Evolutionary conservation across 2,113 vertebrate genomes (phyloP).

Genomic region (Gymnarchus niloticus): DNA sequence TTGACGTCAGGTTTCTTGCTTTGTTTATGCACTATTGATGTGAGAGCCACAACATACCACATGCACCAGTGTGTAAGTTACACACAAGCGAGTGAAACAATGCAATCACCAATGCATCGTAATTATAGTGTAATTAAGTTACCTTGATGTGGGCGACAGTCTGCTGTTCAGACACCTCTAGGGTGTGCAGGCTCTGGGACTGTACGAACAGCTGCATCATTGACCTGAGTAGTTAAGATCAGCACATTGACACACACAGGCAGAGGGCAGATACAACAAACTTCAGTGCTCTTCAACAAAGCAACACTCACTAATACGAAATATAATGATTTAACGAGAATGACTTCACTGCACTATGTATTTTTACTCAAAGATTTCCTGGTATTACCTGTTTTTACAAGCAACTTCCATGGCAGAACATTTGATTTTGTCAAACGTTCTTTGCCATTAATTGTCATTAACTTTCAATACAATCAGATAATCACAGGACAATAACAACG

Average conservation of each 20-base stretch:
- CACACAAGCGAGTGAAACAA: neutral
- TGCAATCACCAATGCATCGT: neutral
- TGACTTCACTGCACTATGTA: too few species aligned
- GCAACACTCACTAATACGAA: neutral
- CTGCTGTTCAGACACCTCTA: conserved; percentile 59
- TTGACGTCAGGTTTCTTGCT: neutral
- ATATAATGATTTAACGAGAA: neutral
- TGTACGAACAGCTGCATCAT: conserved; percentile 66
- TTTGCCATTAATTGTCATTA: neutral
- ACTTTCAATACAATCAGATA: neutral
- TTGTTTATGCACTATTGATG: neutral
- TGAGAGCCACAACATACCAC: neutral
- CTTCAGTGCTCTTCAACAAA: neutral
- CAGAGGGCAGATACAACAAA: neutral
- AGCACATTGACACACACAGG: neutral
- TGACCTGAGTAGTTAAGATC: conserved; percentile 7
- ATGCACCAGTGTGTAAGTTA: neutral
- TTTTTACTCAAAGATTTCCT: neutral
- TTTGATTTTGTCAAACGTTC: neutral
- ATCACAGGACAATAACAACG: neutral
- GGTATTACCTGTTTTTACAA: neutral
- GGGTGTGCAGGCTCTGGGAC: conserved; percentile 57
- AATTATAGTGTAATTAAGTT: neutral
- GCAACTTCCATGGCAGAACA: neutral
- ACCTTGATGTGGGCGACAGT: conserved; percentile 63